Conservation (phyloP, 2,113 vertebrate species). For the Hirundichthys speculiger region DNA sequence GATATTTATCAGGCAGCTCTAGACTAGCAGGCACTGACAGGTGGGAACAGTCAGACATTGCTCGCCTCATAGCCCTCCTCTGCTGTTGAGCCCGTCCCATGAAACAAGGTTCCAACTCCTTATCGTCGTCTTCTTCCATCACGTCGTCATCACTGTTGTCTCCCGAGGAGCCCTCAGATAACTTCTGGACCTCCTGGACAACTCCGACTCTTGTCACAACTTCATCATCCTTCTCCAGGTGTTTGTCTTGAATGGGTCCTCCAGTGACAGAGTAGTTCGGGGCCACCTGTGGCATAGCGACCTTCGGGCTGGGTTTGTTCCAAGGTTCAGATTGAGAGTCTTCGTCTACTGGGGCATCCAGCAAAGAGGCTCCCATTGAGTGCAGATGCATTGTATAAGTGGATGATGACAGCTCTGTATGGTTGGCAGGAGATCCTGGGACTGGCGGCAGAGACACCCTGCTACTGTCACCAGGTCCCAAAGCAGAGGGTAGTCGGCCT, state of each 20-base stretch:
- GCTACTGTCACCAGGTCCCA: conserved; percentile 65
- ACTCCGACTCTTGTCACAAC: conserved; percentile 1
- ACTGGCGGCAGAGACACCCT: conserved; percentile 70
- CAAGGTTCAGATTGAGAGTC: conserved; percentile 63
- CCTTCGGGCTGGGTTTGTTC: conserved; percentile 76
- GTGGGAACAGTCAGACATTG: conserved; percentile 95
- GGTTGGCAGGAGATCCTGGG: conserved; percentile 69
- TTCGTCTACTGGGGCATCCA: conserved; percentile 25
- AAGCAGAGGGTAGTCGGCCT: conserved; percentile 51
- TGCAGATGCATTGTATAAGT: conserved; percentile 38
- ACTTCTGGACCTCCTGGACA: conserved; percentile 20
- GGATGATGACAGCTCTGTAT: conserved; percentile 43
- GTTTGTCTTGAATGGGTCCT: conserved; percentile 70
- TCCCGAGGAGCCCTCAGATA: conserved; percentile 58
- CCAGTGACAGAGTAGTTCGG: conserved; percentile 76
- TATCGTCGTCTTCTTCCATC: conserved; percentile 62
- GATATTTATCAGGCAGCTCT: conserved; percentile 90
- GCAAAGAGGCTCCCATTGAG: conserved; percentile 55
- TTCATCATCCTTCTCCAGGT: conserved; percentile 36
- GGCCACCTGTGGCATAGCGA: conserved; percentile 70
- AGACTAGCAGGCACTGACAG: conserved; percentile 89
- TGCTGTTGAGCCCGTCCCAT: conserved; percentile 84
- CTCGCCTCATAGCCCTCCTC: conserved; percentile 90
- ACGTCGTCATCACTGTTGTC: conserved; percentile 70
- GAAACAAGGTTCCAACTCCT: conserved; percentile 69